Percentiles rank a stretch among this genome's conserved stretches.
phyloP scores from a whole-genome alignment of 2,797 vertebrate species.

The Oceanodroma leucorhoa region DNA sequence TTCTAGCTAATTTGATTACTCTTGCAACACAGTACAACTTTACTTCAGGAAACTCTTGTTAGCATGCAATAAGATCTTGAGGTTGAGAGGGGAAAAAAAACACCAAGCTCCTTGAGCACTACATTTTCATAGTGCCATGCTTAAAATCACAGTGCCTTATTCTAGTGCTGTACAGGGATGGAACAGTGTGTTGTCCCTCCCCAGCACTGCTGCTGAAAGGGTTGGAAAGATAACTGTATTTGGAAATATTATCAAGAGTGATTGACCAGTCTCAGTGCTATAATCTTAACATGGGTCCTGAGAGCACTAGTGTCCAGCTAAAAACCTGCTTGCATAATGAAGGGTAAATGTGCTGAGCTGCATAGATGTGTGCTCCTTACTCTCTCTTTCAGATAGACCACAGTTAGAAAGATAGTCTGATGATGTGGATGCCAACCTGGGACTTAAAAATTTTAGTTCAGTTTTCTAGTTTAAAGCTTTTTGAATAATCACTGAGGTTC shows the following conservation, averaged over 20 bases:
- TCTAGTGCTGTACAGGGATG: not conserved
- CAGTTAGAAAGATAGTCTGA: not conserved
- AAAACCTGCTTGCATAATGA: not conserved
- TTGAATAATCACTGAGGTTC: not conserved
- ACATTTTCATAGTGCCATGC: not conserved
- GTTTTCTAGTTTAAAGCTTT: not conserved
- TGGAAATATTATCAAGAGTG: not conserved
- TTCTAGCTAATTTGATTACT: conserved; percentile 60
- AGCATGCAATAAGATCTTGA: conserved; percentile 9
- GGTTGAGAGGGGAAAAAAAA: not conserved
- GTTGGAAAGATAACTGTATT: not conserved
- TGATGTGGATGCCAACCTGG: not conserved
- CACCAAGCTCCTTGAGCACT: not conserved
- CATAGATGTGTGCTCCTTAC: not conserved
- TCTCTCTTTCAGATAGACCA: not conserved
- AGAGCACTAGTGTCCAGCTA: not conserved
- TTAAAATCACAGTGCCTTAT: not conserved
- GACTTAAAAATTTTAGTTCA: not conserved
- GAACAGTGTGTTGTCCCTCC: not conserved
- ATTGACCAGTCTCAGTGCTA: not conserved
- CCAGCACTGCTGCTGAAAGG: not conserved
- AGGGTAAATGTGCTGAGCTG: not conserved
- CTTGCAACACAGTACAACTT: conserved; percentile 41
- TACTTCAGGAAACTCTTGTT: conserved; percentile 28
- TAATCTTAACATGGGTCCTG: not conserved